A percentile compares a stretch with the other conserved stretches of the same genome.
Evolutionary conservation across 2,888 invertebrate species (phyloP).

Genomic region (Onchidella celtica): DNA sequence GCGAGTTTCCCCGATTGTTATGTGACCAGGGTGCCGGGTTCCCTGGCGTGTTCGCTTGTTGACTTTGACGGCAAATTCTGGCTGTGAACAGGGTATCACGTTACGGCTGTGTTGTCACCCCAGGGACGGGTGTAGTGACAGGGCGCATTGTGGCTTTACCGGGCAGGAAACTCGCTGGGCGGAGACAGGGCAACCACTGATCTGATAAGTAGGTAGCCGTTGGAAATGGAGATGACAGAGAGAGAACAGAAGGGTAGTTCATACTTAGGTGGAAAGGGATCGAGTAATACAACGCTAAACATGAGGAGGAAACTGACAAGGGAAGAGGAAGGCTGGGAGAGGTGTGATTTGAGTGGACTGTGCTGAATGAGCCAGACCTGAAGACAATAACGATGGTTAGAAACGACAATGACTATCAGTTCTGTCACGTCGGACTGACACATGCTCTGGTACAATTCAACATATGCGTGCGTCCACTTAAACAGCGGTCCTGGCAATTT

Average conservation of each 20-base stretch:
- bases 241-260: too few relatives aligned
- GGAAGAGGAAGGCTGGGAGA: neutral
- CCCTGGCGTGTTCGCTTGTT: conserved; percentile 35
- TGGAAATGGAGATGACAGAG: conserved; percentile 9
- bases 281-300: neutral
- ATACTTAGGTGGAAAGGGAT: too few relatives aligned
- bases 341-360: too few relatives aligned
- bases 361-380: too few relatives aligned
- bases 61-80: conserved; percentile 24
- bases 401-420: too few relatives aligned
- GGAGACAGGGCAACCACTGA: conserved; percentile 22
- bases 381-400: too few relatives aligned
- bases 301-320: neutral
- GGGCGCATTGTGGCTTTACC: conserved; percentile 15
- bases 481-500: too few relatives aligned
- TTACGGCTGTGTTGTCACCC: conserved; percentile 8
- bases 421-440: too few relatives aligned
- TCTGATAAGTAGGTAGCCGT: conserved; percentile 32
- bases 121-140: conserved; percentile 15
- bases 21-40: neutral
- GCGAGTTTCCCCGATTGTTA: neutral
- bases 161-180: conserved; percentile 22
- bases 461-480: too few relatives aligned
- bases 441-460: too few relatives aligned
- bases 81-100: conserved; percentile 34